Evolutionary conservation across 2,888 invertebrate species (phyloP), one percentile per base, ranked within the genome.

Genomic region (Pollenia amentaria): DNA sequence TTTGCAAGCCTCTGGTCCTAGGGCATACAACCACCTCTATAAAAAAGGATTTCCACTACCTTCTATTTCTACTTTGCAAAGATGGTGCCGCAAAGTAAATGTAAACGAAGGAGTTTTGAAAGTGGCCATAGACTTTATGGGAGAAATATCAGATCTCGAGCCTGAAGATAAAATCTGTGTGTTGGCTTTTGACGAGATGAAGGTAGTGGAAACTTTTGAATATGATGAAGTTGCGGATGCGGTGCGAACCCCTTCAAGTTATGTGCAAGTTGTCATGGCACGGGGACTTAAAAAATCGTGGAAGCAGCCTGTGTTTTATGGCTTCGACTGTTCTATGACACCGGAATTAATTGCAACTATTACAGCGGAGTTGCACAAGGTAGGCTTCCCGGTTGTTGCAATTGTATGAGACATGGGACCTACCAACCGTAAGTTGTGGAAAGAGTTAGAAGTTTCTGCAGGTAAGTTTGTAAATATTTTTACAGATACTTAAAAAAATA

Each of bases 141-240:
- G 60, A 7, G 9, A 73, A 2, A 57, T 16, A 1, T 55, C 14
- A 8, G 48, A 64, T 16, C 7, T 75, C 3, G 9, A 11, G 7
- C 1, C 53, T 14, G 51, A 78, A 3, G 73, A 82, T 11, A 81
- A 77, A 57, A 42, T 85, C 12, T 80, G 80, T 57, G 76, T 85
- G 3, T 55, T 85, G 1, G 46, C 81, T 3, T 85, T 81, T 18
- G 81, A 81, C 38, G 77, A 85, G 21, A 77, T 81, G 57, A 79
- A 79, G 40, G 67, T 84, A 29, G 53, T 40, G 16, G 84, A 84
- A 51, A 75, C 85, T 14, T 81, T 67, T 29, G 81, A 85, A 18
- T 81, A 85, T 60, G 78, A 85, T 3, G 29, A 29, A 29, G 29
- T 29, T 29, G 29, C 29, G 1, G 72, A 85, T 55, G 18, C 14